phyloP scores from a whole-genome alignment of 2,888 invertebrate species.

The Drosophila mercatorum region DNA sequence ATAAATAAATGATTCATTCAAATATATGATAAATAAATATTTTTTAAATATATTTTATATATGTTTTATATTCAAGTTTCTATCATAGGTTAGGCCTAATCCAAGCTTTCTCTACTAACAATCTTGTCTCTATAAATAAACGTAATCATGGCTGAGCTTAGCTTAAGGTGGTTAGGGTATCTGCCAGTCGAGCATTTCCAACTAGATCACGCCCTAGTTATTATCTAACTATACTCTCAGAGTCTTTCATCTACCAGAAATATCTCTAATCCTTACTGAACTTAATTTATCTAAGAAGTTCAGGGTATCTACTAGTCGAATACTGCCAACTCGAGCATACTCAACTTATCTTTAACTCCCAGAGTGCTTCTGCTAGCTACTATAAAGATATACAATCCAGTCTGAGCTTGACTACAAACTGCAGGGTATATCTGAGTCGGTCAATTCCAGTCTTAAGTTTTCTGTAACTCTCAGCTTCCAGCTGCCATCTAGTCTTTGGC shows the following conservation, averaged over 20 bases:
- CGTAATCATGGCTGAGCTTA: not conserved
- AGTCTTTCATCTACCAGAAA: not conserved
- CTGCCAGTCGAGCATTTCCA: too few relatives aligned
- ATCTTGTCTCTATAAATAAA: not conserved
- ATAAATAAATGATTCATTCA: not conserved
- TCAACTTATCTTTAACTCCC: too few relatives aligned
- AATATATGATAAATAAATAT: not conserved
- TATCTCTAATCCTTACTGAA: not conserved
- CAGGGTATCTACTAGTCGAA: too few relatives aligned
- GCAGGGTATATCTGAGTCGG: not conserved
- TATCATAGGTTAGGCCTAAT: too few relatives aligned
- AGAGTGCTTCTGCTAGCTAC: not conserved
- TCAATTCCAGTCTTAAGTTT: not conserved
- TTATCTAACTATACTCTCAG: too few relatives aligned
- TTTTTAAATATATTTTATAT: too few relatives aligned
- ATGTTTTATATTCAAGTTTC: not conserved
- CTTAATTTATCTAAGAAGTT: too few relatives aligned
- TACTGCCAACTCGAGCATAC: too few relatives aligned
- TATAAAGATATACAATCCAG: not conserved
- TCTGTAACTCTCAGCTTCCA: not conserved
- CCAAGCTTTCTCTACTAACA: not conserved
- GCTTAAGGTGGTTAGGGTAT: too few relatives aligned
- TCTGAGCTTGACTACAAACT: not conserved
- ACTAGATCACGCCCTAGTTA: too few relatives aligned
- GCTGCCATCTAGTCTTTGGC: too few relatives aligned